A percentile compares a stretch with the other conserved stretches of the same genome.
These are phyloP conservation scores for Eulemur mongoz DNA, from an alignment of 2,797 vertebrate species.

Conservation along the genomic window DNA sequence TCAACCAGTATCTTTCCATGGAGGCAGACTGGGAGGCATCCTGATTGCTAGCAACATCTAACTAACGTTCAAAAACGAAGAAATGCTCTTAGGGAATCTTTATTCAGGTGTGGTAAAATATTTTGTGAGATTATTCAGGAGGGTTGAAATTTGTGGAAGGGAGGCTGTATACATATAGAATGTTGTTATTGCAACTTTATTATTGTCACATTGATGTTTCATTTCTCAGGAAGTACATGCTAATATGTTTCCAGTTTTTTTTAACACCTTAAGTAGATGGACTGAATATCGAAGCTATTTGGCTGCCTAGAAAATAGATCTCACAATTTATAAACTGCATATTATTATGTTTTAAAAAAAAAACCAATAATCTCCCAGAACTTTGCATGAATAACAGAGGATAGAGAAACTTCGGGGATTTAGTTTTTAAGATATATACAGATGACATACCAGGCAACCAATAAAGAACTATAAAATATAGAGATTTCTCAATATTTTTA, in stretches of 20 bases:
- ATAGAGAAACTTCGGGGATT: background rate
- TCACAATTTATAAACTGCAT: slow-evolving; percentile 1
- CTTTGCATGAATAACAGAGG: slow-evolving; percentile 45
- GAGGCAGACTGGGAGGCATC: background rate
- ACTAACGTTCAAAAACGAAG: background rate
- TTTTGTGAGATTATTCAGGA: slow-evolving; percentile 42
- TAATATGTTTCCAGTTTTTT: slow-evolving; percentile 46
- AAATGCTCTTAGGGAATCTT: slow-evolving; percentile 11
- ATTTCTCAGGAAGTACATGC: slow-evolving; percentile 54
- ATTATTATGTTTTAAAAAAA: background rate
- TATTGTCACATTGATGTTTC: slow-evolving; percentile 11
- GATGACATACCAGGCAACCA: background rate
- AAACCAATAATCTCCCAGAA: background rate
- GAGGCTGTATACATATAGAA: background rate
- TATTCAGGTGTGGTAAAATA: slow-evolving; percentile 22
- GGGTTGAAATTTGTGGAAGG: background rate
- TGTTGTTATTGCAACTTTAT: background rate
- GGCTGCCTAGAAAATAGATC: slow-evolving; percentile 39
- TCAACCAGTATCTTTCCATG: background rate
- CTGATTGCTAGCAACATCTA: background rate
- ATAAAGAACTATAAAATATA: background rate
- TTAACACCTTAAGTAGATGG: slow-evolving; percentile 1
- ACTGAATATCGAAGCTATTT: slow-evolving; percentile 38
- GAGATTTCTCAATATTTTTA: background rate
- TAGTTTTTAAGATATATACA: background rate